These are phyloP conservation scores for Pseudorhiza aurosa DNA, from an alignment of 30 jellyfish, hydroid and myxozoan genomes.

Conservation along the genomic window DNA sequence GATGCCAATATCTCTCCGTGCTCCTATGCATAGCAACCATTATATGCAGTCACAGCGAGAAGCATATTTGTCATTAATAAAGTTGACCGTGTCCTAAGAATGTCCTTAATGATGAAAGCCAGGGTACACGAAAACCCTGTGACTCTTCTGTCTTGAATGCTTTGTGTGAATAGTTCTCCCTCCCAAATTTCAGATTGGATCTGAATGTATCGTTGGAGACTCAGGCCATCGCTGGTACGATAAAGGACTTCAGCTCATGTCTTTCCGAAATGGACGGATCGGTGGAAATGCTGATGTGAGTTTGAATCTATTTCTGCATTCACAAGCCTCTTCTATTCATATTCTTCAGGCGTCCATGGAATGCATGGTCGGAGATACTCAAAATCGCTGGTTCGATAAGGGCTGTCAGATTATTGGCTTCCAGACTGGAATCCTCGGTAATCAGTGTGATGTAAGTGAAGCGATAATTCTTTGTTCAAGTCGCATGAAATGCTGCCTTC, in stretches of 20 bases:
- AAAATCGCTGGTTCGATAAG: conserved; percentile 93
- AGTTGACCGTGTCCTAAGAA: too few relatives aligned
- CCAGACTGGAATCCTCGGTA: conserved; percentile 74
- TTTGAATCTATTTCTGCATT: not conserved
- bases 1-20: too few relatives aligned
- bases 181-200: conserved; percentile 27
- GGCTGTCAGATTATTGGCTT: conserved; percentile 30
- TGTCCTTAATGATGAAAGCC: too few relatives aligned
- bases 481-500: too few relatives aligned
- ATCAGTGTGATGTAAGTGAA: conserved; percentile 72
- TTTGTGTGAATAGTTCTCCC: too few relatives aligned
- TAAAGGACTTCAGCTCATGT: conserved; percentile 46
- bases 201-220: conserved; percentile 62
- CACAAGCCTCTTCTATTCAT: not conserved
- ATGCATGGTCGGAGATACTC: conserved; percentile 64
- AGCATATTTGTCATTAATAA: too few relatives aligned
- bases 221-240: conserved; percentile 92
- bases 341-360: conserved; percentile 39
- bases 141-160: too few relatives aligned
- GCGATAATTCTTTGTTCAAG: too few relatives aligned
- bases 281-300: conserved; percentile 77
- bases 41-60: too few relatives aligned
- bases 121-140: too few relatives aligned
- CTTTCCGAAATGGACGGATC: conserved; percentile 63
- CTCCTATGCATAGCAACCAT: too few relatives aligned